Evolutionary conservation across 2,888 invertebrate species (phyloP), one percentile per base, ranked within the genome.

Genomic region (Synanthedon tipuliformis): DNA sequence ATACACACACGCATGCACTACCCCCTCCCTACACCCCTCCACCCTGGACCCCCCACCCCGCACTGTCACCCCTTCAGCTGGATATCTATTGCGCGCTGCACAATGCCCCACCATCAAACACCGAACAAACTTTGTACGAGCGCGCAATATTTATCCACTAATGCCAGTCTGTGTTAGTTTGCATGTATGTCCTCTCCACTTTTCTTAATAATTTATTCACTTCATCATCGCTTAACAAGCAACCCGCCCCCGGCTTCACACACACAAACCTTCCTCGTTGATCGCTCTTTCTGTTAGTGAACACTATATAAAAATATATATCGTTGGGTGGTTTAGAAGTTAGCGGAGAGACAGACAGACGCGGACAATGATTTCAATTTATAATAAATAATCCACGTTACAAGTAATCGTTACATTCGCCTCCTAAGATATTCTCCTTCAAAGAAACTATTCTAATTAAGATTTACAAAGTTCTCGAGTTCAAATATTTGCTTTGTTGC

Each of bases 1-100:
- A 59, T 66, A 71, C 75, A 77, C 75, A 76, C 72, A 75, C 74
- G 74, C 81, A 80, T 75, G 75, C 76, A 69, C 56, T 55, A 65
- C 68, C 67, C 65, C 55, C 52, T 49, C 52, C 50, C 55, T 56
- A 48, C 45, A 48, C 50, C 54, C 13, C n/a, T 15, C 16, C 54
- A 13, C n/a, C 23, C 16, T 59, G 23, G 65, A 3, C 23, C 53
- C 23, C 41, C 55, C 55, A 16, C 56, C 23, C 52, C 53, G 55
- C 54, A 55, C 57, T 51, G 23, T 34, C 34, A 52, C 13, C 18
- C 41, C 18, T 59, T 56, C 59, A 56, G 56, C 56, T 60, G 57
- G 57, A 58, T 58, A 54, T 63, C 69, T 66, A 69, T 69, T 70
- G 68, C 68, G 65, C 65, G 65, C 56, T 64, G 61, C 65, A 61